A percentile compares a stretch with the other conserved stretches of the same genome.
Evolutionary conservation across 2,797 vertebrate species (phyloP).

Genomic region (Malurus leucopterus): DNA sequence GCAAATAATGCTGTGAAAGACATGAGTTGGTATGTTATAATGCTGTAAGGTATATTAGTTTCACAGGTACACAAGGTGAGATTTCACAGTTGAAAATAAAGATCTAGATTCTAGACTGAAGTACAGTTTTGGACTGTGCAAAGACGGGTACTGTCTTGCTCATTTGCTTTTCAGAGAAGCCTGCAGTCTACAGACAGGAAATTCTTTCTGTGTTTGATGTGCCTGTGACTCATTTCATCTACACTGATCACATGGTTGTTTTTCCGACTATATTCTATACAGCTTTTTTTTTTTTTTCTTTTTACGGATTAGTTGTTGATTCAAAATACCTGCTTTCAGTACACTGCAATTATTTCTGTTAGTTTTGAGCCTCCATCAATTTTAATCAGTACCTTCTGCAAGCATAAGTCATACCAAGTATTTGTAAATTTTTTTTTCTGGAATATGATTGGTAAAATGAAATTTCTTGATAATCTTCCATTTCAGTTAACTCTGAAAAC

Average conservation of each 20-base stretch:
- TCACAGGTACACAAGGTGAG: not conserved
- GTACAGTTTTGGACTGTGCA: conserved; percentile 12
- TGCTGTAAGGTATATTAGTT: not conserved
- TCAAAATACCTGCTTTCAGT: not conserved
- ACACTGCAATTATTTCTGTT: not conserved
- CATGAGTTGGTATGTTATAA: not conserved
- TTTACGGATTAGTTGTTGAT: not conserved
- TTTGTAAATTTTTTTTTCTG: not conserved
- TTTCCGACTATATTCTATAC: conserved; percentile 3
- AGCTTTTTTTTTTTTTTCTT: not conserved
- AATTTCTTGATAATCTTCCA: not conserved
- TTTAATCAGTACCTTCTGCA: not conserved
- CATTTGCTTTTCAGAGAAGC: conserved; percentile 41
- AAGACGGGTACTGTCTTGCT: conserved; percentile 13
- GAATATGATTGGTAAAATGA: not conserved
- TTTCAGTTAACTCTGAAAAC: not conserved
- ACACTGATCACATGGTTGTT: conserved; percentile 44
- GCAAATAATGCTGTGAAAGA: not conserved
- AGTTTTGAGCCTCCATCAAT: not conserved
- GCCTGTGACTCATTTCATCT: conserved; percentile 71
- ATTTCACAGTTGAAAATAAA: not conserved
- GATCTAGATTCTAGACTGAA: not conserved
- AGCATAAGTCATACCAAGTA: not conserved
- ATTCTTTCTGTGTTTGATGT: conserved; percentile 71
- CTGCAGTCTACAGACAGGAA: conserved; percentile 72